phyloP scores from a whole-genome alignment of 2,888 invertebrate species.

The Dromius quadrimaculatus region DNA sequence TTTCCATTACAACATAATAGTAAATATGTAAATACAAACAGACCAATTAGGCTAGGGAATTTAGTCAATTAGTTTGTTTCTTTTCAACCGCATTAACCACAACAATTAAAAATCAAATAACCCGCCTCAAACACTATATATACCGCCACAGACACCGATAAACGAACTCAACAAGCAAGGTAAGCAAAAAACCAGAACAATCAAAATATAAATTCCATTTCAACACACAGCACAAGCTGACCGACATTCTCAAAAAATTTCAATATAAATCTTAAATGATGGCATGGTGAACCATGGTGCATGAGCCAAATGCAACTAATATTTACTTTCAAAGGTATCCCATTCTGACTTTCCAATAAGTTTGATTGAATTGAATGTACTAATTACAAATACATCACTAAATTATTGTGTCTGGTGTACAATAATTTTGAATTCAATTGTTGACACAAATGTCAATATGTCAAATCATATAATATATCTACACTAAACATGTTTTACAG shows the following conservation, averaged over 20 bases:
- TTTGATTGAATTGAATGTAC: too few relatives aligned
- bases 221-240: slow-evolving; percentile 15
- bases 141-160: slow-evolving; percentile 1
- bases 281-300: not conserved
- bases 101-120: slow-evolving; percentile 33
- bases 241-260: slow-evolving; percentile 33
- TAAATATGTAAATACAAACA: slow-evolving; percentile 32
- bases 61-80: slow-evolving; percentile 35
- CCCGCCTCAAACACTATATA: slow-evolving; percentile 5
- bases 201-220: slow-evolving; percentile 32
- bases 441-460: too few relatives aligned
- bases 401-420: too few relatives aligned
- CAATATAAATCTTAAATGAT: slow-evolving; percentile 43
- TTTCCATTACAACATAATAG: slow-evolving; percentile 29
- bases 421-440: too few relatives aligned
- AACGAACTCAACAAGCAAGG: slow-evolving; percentile 26
- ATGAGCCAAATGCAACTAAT: too few relatives aligned
- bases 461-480: too few relatives aligned
- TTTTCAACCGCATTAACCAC: slow-evolving; percentile 27
- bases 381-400: too few relatives aligned
- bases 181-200: slow-evolving; percentile 31
- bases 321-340: too few relatives aligned
- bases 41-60: slow-evolving; percentile 20
- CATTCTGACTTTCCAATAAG: too few relatives aligned
- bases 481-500: too few relatives aligned